A percentile compares a stretch with the other conserved stretches of the same genome.
These are phyloP conservation scores for Pocillopora verrucosa DNA, from an alignment of 64 coral and sea anemone genomes.

Conservation along the genomic window DNA sequence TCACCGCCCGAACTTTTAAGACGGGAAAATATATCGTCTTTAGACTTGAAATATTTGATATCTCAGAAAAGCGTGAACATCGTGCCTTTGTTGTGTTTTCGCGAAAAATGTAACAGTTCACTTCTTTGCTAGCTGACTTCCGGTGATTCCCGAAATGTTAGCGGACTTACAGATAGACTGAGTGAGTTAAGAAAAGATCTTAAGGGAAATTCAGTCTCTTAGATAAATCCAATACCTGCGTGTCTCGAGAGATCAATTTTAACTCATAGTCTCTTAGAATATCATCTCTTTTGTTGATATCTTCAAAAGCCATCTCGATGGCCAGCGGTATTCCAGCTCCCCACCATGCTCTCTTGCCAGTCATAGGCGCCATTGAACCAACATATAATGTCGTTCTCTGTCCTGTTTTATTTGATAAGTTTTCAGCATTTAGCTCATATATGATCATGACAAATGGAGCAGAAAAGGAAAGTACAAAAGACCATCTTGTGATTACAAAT, in stretches of 20 bases:
- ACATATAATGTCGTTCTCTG: background rate
- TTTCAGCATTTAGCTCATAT: background rate
- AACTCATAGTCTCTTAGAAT: constrained; percentile 37
- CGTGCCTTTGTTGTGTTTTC: no score
- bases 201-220: no score
- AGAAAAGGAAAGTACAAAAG: background rate
- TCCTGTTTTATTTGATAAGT: background rate
- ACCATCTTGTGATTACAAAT: background rate
- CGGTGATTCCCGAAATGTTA: no score
- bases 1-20: no score
- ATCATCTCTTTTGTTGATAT: constrained; percentile 49
- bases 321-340: constrained; percentile 56
- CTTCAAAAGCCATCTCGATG: constrained; percentile 56
- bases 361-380: constrained; percentile 61
- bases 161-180: no score
- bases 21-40: no score
- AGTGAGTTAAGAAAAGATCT: background rate
- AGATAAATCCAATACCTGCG: background rate
- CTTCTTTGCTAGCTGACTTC: no score
- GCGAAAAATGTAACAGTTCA: no score
- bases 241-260: background rate
- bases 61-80: no score
- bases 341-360: constrained; percentile 53
- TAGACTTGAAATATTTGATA: no score
- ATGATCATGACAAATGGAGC: background rate